Conservation (phyloP, 35 echinoderm and acorn worm species). For the Ophiothrix spiculata region DNA sequence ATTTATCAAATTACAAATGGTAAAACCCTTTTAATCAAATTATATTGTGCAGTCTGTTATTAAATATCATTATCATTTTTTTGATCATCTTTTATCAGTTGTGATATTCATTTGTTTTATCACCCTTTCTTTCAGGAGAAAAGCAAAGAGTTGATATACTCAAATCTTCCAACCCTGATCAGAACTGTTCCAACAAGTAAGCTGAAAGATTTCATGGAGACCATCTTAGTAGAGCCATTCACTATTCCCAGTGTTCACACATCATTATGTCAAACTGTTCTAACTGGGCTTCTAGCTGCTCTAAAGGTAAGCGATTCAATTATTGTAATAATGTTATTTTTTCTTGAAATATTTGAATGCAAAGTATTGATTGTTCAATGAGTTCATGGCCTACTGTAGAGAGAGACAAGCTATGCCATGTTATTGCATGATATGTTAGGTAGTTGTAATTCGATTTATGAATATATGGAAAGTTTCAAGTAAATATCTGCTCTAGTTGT, state of each 20-base stretch:
- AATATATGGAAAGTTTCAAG: not conserved
- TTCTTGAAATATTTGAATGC: not conserved
- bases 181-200: slow-evolving; percentile 21
- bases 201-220: slow-evolving; percentile 24
- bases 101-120: too few relatives aligned
- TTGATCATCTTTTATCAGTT: too few relatives aligned
- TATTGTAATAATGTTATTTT: not conserved
- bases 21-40: too few relatives aligned
- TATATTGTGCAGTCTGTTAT: too few relatives aligned
- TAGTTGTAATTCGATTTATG: not conserved
- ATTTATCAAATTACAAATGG: too few relatives aligned
- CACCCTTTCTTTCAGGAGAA: slow-evolving; percentile 22
- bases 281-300: slow-evolving; percentile 6
- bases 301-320: not conserved
- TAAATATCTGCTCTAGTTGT: not conserved
- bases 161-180: not conserved
- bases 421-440: not conserved
- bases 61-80: too few relatives aligned
- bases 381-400: not conserved
- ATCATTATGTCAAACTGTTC: not conserved
- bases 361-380: not conserved
- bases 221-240: slow-evolving; percentile 21
- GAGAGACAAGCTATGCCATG: not conserved
- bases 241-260: not conserved
- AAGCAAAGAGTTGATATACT: slow-evolving; percentile 1